Base-by-base conservation (phyloP, 2,888 invertebrate genomes). In the Trachelus troglodyta region DNA sequence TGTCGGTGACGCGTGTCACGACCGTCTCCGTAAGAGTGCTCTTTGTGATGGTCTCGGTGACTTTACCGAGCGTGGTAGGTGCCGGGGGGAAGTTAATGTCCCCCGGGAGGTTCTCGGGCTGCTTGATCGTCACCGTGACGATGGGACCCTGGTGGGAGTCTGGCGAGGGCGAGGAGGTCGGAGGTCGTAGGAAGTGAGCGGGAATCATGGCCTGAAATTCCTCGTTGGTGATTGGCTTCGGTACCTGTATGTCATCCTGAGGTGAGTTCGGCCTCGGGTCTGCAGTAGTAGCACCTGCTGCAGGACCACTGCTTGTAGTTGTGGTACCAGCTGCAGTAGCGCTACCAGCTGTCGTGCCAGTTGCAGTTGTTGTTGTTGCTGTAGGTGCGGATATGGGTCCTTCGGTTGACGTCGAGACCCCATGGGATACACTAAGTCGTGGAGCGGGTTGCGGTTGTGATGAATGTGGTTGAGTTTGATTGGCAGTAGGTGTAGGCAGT, bases 191-290 rank as follows among this genome's bases (percentile, higher is more conserved):
- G 95, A 97, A 97, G 93, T 96, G 97, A 91, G 96, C 95, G 89
- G 97, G 97, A 90, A 97, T 97, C 97, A 97, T 96, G 93, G 97
- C 97, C 95, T 97, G 96, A 94, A 97, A 97, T 93, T 97, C 97
- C 94, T 97, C 97, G 94, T 95, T 97, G 93, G 97, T 97, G 94
- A 97, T 95, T 92, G 97, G 96, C 93, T 96, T 95, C 93, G 96
- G 94, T 89, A 94, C 94, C 94, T 94, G 93, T 87, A 91, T 93
- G 81, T 94, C 92, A 85, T 94, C 93, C 81, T 92, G 92, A 79
- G 91, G 90, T 79, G 93, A 93, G 85, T 93, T 92, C 79, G 92
- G 90, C 80, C 88, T 85, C 81, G 92, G 87, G 75, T 91, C 91
- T 79, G 91, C 91, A 56, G 37, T 34, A 34, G 80, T 83, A 77